Base-by-base conservation (phyloP, 2,797 vertebrate genomes). In the Ataeniobius toweri region DNA sequence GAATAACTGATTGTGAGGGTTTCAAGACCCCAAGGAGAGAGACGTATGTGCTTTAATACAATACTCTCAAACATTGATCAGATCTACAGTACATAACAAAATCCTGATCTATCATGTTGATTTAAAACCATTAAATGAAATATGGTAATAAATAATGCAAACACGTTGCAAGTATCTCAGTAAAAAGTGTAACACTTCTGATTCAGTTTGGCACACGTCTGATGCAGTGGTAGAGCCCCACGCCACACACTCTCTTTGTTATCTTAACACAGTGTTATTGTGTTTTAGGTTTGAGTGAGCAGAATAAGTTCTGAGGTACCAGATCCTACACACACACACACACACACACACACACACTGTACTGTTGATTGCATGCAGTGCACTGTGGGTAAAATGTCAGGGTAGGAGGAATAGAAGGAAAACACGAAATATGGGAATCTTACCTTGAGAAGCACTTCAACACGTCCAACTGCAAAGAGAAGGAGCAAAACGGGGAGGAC, bases 371-470 rank as follows among this genome's bases (percentile, higher is more conserved):
- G 84, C 91, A 59, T 79, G 85, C 85, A 87, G 85, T 59, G 85
- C 86, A 87, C 89, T 80, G 83, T 78, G 81, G 83, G 79, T 76
- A 75, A 84, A 85, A 83, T 88, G 90, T 89, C 82, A 88, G 83
- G 74, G 56, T 46, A 80, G 63, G 76, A 85, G 82, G 77, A 80
- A 59, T 10, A 77, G 46, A 53, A 81, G 70, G 70, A 86, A 83
- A 81, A 79, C 70, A 80, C 48, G 71, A 78, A 78, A 83, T 80
- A 76, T 75, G 65, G 28, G 83, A 84, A 26, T 83, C 90, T 92
- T 94, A 94, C 94, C 94, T 92, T 91, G 83, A 89, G 79, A 93
- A 90, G 87, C 81, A 81, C 90, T 89, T 86, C 65, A 83, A 72
- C 86, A 81, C 83, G 50, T 89, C 85, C 92, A 91, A 89, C 94